These are phyloP conservation scores for Trinorchestia longiramus DNA, from an alignment of 1,140 invertebrate species.

Conservation along the genomic window DNA sequence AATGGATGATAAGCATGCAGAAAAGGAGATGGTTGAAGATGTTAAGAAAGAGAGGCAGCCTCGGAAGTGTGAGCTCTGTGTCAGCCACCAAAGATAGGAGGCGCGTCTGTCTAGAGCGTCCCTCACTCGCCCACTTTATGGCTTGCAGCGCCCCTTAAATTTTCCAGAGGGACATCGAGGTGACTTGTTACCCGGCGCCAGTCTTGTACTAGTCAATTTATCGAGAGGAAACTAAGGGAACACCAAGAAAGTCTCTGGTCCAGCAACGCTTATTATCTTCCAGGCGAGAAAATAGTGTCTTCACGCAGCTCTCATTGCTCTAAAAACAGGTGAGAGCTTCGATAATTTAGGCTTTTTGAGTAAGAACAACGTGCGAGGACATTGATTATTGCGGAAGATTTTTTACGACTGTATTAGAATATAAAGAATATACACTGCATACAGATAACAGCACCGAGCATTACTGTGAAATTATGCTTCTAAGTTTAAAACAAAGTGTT, in stretches of 20 bases:
- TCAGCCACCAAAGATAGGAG: not conserved
- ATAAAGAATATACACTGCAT: not conserved
- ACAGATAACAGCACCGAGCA: not conserved
- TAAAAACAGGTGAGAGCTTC: not conserved
- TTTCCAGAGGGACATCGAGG: constrained; percentile 51
- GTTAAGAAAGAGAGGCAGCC: not conserved
- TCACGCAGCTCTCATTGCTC: not conserved
- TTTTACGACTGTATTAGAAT: not conserved
- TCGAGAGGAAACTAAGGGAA: constrained; percentile 30
- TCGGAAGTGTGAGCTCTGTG: not conserved
- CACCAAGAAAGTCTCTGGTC: constrained; percentile 4
- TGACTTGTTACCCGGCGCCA: constrained; percentile 41
- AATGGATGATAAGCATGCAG: not conserved
- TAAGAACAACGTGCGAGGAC: not conserved
- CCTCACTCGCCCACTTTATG: constrained; percentile 47
- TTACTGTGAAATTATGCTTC: not conserved
- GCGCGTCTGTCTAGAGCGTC: constrained; percentile 4
- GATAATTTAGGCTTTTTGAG: not conserved
- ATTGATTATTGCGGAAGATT: not conserved
- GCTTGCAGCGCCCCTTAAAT: constrained; percentile 25
- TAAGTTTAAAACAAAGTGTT: not conserved
- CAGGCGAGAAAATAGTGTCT: not conserved
- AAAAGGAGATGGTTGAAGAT: not conserved
- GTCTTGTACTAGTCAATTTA: constrained; percentile 51
- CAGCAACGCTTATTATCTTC: not conserved